These are phyloP conservation scores for Pseudorectes ferrugineus DNA, from an alignment of 2,113 vertebrate genomes.

Conservation along the genomic window DNA sequence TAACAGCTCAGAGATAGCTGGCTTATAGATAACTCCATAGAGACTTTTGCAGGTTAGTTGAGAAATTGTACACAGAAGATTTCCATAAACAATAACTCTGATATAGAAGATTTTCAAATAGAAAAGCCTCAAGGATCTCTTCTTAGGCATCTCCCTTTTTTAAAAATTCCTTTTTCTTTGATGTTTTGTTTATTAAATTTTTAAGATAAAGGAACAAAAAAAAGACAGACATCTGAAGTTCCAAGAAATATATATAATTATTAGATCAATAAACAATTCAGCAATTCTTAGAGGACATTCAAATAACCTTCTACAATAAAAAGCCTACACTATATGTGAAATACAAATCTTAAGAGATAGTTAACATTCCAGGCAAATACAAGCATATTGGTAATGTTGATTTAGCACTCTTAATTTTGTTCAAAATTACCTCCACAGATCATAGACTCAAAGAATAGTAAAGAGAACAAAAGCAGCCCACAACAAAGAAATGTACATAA, in stretches of 20 bases:
- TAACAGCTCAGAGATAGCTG: neutral
- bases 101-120: constrained; percentile 11
- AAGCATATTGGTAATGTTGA: constrained; percentile 17
- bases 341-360: constrained; percentile 13
- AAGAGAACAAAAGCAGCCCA: constrained; percentile 17
- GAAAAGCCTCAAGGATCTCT: neutral
- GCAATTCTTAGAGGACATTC: constrained; percentile 4
- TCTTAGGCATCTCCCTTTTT: neutral
- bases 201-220: neutral
- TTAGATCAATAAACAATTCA: constrained; percentile 49
- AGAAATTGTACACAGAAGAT: neutral
- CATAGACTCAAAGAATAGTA: neutral
- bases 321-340: neutral
- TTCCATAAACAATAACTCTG: constrained; percentile 28
- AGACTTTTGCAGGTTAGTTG: neutral
- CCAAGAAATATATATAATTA: constrained; percentile 26
- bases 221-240: neutral
- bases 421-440: constrained; percentile 48
- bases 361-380: constrained; percentile 28
- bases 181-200: constrained; percentile 38
- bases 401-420: constrained; percentile 52
- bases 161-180: neutral
- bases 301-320: constrained; percentile 28
- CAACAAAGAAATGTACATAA: constrained; percentile 4
- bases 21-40: neutral